phyloP scores from a whole-genome alignment of 2,888 invertebrate species.

The Idaea straminata region DNA sequence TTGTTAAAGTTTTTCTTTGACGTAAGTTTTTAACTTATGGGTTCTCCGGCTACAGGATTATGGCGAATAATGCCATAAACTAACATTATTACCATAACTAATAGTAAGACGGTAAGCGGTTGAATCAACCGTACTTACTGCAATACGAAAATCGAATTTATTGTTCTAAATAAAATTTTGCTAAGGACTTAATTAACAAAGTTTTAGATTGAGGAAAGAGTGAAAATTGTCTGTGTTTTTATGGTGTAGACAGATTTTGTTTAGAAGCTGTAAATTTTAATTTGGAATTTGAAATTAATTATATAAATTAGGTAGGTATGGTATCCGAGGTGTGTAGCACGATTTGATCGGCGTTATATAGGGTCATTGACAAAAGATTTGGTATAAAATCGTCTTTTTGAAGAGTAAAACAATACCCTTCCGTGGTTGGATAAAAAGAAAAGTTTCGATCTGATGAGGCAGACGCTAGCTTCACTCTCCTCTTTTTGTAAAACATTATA shows the following conservation, averaged over 20 bases:
- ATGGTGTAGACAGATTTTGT: neutral
- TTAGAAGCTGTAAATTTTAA: slow-evolving; percentile 27
- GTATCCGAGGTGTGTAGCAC: too few species aligned
- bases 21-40: neutral
- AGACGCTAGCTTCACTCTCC: too few species aligned
- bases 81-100: slow-evolving; percentile 33
- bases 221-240: neutral
- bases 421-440: too few species aligned
- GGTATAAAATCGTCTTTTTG: too few species aligned
- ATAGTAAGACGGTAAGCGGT: slow-evolving; percentile 28
- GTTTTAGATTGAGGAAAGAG: neutral
- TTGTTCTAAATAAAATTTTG: neutral
- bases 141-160: slow-evolving; percentile 22
- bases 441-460: too few species aligned
- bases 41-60: slow-evolving; percentile 18
- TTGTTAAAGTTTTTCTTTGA: neutral
- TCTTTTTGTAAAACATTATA: too few species aligned
- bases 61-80: slow-evolving; percentile 24
- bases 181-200: neutral
- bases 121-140: slow-evolving; percentile 24
- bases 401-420: too few species aligned
- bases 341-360: too few species aligned
- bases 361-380: too few species aligned
- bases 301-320: too few species aligned
- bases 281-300: slow-evolving; percentile 34